Percentiles rank a stretch among this genome's conserved stretches.
Evolutionary conservation across 37 sponge, comb jelly and placozoan species (phyloP).

Genomic region (Spongia lamella): DNA sequence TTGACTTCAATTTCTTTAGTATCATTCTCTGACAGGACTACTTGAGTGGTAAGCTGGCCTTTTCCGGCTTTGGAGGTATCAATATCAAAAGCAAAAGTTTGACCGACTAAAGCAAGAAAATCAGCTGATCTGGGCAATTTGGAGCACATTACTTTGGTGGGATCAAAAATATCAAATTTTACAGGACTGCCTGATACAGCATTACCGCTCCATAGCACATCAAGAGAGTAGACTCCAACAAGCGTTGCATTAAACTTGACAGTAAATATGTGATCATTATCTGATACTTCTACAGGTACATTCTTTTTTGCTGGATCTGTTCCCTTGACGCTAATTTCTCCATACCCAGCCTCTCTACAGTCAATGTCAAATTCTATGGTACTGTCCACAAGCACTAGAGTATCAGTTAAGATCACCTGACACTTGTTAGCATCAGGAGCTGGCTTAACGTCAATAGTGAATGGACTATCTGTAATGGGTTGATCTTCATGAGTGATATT

Average conservation of each 20-base stretch:
- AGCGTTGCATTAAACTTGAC: conserved; percentile 77
- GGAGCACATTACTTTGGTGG: no score
- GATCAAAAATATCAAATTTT: conserved; percentile 24
- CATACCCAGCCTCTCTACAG: conserved; percentile 78
- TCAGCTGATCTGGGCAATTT: no score
- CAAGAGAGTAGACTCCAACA: conserved; percentile 73
- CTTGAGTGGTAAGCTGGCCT: no score
- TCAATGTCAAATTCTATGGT: conserved; percentile 74
- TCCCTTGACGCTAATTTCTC: conserved; percentile 64
- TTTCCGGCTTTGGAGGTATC: no score
- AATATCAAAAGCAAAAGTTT: no score
- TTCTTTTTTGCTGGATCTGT: conserved; percentile 65
- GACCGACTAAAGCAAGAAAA: no score
- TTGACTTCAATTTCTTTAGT: no score
- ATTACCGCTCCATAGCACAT: conserved; percentile 73
- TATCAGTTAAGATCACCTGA: conserved; percentile 51
- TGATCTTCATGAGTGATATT: conserved; percentile 54
- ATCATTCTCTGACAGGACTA: no score
- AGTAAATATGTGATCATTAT: conserved; percentile 63
- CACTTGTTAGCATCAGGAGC: conserved; percentile 77
- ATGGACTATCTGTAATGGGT: conserved; percentile 84
- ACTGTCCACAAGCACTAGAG: conserved; percentile 55
- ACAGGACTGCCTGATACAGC: conserved; percentile 84
- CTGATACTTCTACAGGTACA: conserved; percentile 61
- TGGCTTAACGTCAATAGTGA: conserved; percentile 68